Percentiles rank a stretch among this genome's conserved stretches.
Conservation (phyloP, 2,113 vertebrate genomes). For the Oncorhynchus tshawytscha region DNA sequence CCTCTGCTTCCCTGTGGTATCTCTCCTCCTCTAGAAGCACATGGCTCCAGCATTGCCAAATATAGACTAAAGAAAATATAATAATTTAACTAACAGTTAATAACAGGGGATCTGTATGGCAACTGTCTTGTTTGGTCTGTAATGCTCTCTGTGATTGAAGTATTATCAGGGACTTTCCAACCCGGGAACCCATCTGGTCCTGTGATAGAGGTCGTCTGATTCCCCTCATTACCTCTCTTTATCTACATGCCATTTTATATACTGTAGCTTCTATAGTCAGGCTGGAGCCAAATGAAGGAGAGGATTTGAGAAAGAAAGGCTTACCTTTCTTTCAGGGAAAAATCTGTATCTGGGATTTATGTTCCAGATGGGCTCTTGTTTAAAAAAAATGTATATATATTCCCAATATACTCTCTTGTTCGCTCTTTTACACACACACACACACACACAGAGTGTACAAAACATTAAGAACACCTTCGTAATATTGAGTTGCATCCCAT, state of each 20-base stretch:
- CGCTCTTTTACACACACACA: neutral
- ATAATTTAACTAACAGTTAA: neutral
- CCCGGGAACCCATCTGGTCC: neutral
- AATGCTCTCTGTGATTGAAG: neutral
- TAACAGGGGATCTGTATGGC: neutral
- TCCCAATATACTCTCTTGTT: too few species aligned
- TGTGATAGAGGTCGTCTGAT: neutral
- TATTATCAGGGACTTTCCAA: constrained; percentile 1
- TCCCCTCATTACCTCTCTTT: neutral
- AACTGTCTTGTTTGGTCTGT: neutral
- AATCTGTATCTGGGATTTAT: neutral
- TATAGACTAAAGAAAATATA: too few species aligned
- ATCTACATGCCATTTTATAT: neutral
- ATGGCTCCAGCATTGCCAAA: neutral
- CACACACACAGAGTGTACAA: neutral
- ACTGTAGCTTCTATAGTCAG: neutral
- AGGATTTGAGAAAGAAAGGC: neutral
- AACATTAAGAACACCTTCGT: too few species aligned
- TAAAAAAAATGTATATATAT: too few species aligned
- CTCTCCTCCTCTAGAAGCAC: neutral
- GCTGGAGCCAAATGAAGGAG: neutral
- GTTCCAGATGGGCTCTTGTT: neutral
- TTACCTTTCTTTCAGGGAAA: neutral
- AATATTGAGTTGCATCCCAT: too few species aligned
- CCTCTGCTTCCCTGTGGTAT: too few species aligned